Percentiles rank a stretch among this genome's conserved stretches.
Conservation (phyloP, 2,888 invertebrate genomes). For the Tenthredo distinguenda region DNA sequence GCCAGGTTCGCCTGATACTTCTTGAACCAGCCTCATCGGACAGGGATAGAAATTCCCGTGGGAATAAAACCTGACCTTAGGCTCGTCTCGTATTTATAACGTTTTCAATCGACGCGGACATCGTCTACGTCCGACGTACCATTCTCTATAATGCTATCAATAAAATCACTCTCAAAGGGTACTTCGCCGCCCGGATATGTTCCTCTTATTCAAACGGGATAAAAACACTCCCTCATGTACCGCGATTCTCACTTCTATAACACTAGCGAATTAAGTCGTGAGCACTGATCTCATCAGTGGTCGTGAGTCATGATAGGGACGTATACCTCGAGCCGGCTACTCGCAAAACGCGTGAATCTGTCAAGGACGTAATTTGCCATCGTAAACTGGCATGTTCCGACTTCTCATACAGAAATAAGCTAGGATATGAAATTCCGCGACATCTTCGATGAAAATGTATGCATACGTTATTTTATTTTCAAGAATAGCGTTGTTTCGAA, state of each 20-base stretch:
- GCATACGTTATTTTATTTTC: not conserved
- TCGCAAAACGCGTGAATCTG: conserved; percentile 4
- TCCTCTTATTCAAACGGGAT: not conserved
- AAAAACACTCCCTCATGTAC: not conserved
- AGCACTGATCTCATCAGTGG: too few species aligned
- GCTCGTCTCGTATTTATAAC: conserved; percentile 10
- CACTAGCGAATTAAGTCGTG: conserved; percentile 16
- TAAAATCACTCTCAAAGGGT: conserved; percentile 26
- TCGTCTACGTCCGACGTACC: not conserved
- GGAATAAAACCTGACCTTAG: conserved; percentile 71
- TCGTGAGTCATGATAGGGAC: not conserved
- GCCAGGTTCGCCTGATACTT: not conserved
- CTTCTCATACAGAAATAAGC: not conserved
- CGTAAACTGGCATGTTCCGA: not conserved
- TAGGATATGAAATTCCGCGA: not conserved
- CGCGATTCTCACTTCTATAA: conserved; percentile 14
- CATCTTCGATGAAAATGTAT: not conserved
- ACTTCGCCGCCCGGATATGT: conserved; percentile 30
- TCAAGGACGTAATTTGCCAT: not conserved
- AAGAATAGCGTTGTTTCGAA: not conserved
- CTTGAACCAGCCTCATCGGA: not conserved
- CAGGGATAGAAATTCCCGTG: conserved; percentile 63
- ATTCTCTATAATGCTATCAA: conserved; percentile 13
- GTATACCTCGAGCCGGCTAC: not conserved
- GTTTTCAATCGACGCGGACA: conserved; percentile 27